Percentiles rank a stretch among this genome's conserved stretches.
phyloP scores from a whole-genome alignment of 2,888 invertebrate genomes.

The Dendrolimus pini region DNA sequence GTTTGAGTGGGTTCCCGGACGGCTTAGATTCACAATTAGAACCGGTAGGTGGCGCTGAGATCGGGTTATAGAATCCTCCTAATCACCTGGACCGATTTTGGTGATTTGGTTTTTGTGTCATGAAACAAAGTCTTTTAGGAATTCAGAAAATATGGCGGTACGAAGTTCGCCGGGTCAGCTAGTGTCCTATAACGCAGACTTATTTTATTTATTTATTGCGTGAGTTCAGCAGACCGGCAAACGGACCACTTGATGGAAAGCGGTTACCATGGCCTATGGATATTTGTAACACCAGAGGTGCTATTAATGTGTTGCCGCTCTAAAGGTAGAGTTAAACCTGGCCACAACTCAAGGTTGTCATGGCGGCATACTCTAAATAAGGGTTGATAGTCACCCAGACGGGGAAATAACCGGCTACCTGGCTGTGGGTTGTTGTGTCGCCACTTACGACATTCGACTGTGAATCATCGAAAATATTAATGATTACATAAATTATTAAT shows the following conservation, averaged over 20 bases:
- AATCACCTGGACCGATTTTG: no score
- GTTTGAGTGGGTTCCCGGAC: no score
- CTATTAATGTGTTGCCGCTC: background rate
- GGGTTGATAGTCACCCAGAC: background rate
- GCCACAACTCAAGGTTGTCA: background rate
- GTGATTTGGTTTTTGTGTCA: no score
- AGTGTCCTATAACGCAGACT: no score
- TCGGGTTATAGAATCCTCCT: no score
- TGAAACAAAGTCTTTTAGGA: no score
- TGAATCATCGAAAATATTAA: no score
- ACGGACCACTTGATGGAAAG: background rate
- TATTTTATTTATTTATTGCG: background rate
- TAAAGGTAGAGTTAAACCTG: background rate
- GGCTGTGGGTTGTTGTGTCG: background rate
- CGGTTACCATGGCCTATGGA: background rate
- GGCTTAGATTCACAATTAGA: no score
- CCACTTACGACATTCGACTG: background rate
- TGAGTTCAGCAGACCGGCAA: background rate
- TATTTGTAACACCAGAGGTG: background rate
- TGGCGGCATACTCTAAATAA: background rate
- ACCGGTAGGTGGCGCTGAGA: no score
- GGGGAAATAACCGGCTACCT: background rate
- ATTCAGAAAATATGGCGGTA: no score
- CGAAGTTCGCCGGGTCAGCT: no score
- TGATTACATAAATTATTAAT: no score